These are phyloP conservation scores for Epinephelus coioides DNA, from an alignment of 2,797 vertebrate genomes.

Conservation along the genomic window DNA sequence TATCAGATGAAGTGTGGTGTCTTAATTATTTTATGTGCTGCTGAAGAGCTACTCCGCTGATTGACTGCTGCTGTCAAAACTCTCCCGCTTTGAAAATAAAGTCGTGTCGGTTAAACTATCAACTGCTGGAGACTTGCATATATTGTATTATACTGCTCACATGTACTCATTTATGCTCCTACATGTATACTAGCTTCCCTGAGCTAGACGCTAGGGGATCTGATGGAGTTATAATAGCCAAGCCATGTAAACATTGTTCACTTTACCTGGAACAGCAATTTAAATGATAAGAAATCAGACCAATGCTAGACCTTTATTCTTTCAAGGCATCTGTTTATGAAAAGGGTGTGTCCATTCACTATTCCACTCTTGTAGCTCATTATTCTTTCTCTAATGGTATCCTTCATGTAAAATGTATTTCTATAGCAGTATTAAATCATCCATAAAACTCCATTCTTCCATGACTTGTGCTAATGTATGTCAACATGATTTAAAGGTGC, in stretches of 20 bases:
- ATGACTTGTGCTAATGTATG: not conserved
- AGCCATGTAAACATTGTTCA: not conserved
- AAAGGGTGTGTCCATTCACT: slow-evolving; percentile 7
- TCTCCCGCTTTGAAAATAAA: slow-evolving; percentile 11
- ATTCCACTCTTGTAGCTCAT: slow-evolving; percentile 44
- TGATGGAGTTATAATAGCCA: not conserved
- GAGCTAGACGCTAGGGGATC: slow-evolving; percentile 6
- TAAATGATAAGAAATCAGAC: slow-evolving; percentile 1
- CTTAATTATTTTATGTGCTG: slow-evolving; percentile 1
- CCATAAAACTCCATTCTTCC: slow-evolving; percentile 17
- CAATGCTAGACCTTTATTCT: slow-evolving; percentile 5
- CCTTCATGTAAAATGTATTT: slow-evolving; percentile 74
- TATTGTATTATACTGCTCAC: slow-evolving; percentile 43
- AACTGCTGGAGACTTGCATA: slow-evolving; percentile 36
- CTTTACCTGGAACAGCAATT: not conserved
- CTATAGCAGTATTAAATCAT: slow-evolving; percentile 71
- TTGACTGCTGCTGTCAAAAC: not conserved
- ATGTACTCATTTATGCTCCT: slow-evolving; percentile 23
- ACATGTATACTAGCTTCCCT: slow-evolving; percentile 21
- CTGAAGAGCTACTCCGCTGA: slow-evolving; percentile 4
- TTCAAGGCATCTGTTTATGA: slow-evolving; percentile 19
- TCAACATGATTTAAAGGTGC: not conserved
- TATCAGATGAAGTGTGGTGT: not conserved
- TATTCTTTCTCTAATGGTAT: slow-evolving; percentile 54
- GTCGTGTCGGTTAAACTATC: not conserved